Base-by-base conservation (phyloP, 2,113 vertebrate genomes). In the Chelonoidis abingdonii region DNA sequence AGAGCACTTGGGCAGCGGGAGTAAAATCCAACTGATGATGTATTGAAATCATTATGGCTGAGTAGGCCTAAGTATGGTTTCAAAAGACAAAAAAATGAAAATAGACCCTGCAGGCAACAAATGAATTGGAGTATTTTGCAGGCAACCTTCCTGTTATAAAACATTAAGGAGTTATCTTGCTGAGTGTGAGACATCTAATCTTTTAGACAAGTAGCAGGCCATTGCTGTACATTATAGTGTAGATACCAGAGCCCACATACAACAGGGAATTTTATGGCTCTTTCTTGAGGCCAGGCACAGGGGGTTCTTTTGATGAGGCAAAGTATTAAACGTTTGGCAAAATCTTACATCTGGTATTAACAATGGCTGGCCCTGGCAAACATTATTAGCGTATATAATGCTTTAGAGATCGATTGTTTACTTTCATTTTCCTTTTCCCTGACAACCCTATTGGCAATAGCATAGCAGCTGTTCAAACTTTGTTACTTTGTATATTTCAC, bases 371-470 rank as follows among this genome's bases (percentile, higher is more conserved):
- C 54, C 80, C 83, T 90, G 88, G 96, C 95, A 96, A 97, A 89
- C 16, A 19, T 86, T 88, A 83, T 95, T 91, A 96, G 93, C 76
- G 79, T 91, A 94, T 93, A 84, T 81, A 93, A 94, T 87, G 85
- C 75, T 97, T 90, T 75, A 24, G 72, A 96, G 92, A 97, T 88
- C 59, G 94, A 93, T 59, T 92, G 78, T 78, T 95, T 94, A 89
- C 95, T 95, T 95, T 92, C 44, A 10, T 96, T 96, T 96, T 94
- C 97, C 92, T 87, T 93, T 89, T 94, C 95, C 90, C 96, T 86
- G 83, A 85, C 92, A 94, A 41, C 21, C 79, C 80, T 83, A n/a
- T 21, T 93, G 93, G 89, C 90, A 25, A 27, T 86, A 31, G 0
- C n/a, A 88, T 81, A 57, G 56, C 85, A 93, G 80, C 88, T 96